Base-by-base conservation (phyloP, 2,113 vertebrate genomes). In the Aptenodytes patagonicus region DNA sequence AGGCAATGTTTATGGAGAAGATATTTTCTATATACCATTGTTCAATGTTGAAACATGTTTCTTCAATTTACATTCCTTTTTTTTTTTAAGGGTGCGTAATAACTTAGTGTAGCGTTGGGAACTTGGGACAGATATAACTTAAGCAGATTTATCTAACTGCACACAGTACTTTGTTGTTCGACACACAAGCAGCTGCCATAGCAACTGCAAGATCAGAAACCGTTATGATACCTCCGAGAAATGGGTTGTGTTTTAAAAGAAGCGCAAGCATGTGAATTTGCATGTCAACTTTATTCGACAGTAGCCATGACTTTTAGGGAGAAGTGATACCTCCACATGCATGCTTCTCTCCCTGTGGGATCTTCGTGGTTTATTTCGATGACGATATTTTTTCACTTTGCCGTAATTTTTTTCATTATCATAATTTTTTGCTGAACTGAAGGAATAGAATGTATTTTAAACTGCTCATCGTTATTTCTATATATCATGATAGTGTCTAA, bases 171-270 rank as follows among this genome's bases (percentile, higher is more conserved):
- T 97, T 97, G 97, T 97, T 98, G 90, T 97, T 96, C 11, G 46
- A 90, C 91, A 97, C 95, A 96, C 91, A 96, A 89, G 88, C 65
- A 83, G 96, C 96, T 94, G 47, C 96, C 96, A 97, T 97, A 97
- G 98, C 96, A 98, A 98, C 98, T 76, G 87, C 29, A 34, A 65
- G 73, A 92, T 97, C 95, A 96, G 94, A 95, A 95, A 98, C 61
- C 77, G 34, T 97, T 95, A 91, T 10, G 80, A 73, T 90, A 79
- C 96, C 89, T 97, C 89, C 1, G 94, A 97, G 98, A 96, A 95
- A 93, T 1, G 42, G 51, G 78, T 86, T 90, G 57, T 81, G 70
- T 61, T 93, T 88, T 85, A 76, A 94, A 95, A 95, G 85, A 73
- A 44, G 44, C 52, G 7, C 64, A 86, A 76, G 81, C 2, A 3